Base-by-base conservation (phyloP, 2,113 vertebrate genomes). In the Grammomys dolichurus region DNA sequence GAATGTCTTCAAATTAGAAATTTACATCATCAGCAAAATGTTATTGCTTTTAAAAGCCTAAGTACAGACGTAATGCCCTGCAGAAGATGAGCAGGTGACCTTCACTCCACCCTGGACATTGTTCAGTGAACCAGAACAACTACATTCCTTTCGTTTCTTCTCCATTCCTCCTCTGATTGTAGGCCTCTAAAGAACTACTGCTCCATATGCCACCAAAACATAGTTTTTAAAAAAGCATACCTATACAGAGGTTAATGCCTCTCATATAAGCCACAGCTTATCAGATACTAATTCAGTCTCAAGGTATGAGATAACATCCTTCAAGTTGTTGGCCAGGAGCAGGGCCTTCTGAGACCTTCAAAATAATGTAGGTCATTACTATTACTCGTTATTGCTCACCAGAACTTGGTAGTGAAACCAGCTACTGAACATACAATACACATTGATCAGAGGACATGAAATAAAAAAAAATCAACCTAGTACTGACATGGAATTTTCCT, bases 1-100 rank as follows among this genome's bases (percentile, higher is more conserved):
- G 73, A 94, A 95, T 94, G 95, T 94, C 89, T 91, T 95, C 78
- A 95, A 91, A 95, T 87, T 87, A 93, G 92, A 89, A 93, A 87
- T 95, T 95, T 91, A 72, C 85, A 93, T 54, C 91, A 86, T 78
- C 48, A 78, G 90, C 87, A 95, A 89, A 84, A 89, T 72, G 78
- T 95, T 97, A 93, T 43, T 89, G 87, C 70, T 96, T 84, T 70
- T 95, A 95, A 92, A 63, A 54, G 85, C 48, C 72, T 84, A 36
- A 16, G 60, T n/a, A 58, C 40, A 81, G 24, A 94, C 87, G 70
- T 56, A 75, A 46, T 36, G 43, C 24, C 69, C 82, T 85, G 19
- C 12, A 56, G 13, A 89, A 26, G 20, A 54, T 73, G 9, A 33
- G 58, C 19, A 16, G 80, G 46, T 78, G 82, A 91, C 82, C 89